These are phyloP conservation scores for Enoplosus armatus DNA, from an alignment of 2,797 vertebrate genomes.

Conservation along the genomic window DNA sequence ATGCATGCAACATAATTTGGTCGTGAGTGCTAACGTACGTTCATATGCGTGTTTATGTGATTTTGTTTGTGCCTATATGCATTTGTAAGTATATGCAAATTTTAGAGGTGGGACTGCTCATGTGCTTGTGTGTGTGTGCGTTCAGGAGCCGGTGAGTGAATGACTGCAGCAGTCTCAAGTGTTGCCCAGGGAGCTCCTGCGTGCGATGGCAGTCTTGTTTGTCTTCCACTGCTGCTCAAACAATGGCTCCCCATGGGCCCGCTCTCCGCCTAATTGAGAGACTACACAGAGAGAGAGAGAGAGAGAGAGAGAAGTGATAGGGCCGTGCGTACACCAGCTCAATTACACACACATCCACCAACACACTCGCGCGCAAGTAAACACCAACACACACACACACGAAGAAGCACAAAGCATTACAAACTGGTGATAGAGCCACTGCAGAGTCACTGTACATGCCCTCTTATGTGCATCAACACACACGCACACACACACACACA, in stretches of 20 bases:
- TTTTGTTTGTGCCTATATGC: constrained; percentile 50
- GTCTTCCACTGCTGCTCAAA: constrained; percentile 83
- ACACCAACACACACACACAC: constrained; percentile 36
- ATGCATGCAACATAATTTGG: constrained; percentile 20
- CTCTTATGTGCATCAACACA: constrained; percentile 25
- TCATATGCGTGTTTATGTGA: not conserved
- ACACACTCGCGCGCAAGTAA: constrained; percentile 39
- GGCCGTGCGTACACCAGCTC: constrained; percentile 56
- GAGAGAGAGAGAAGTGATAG: constrained; percentile 58
- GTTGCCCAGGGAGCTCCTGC: constrained; percentile 76
- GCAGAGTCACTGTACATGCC: constrained; percentile 18
- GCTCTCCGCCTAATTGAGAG: constrained; percentile 77
- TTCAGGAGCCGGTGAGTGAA: constrained; percentile 56
- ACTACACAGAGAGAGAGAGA: constrained; percentile 64
- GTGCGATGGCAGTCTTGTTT: constrained; percentile 77
- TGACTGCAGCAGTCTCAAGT: constrained; percentile 72
- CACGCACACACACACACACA: constrained; percentile 1
- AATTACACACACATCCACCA: constrained; percentile 62
- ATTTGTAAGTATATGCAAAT: constrained; percentile 59
- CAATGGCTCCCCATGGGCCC: constrained; percentile 78
- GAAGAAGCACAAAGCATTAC: constrained; percentile 34
- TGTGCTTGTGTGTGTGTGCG: constrained; percentile 26
- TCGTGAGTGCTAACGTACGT: not conserved
- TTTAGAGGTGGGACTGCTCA: not conserved
- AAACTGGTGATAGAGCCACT: constrained; percentile 35